Evolutionary conservation across 2,113 vertebrate species (phyloP).

Genomic region (Alligator sinensis): DNA sequence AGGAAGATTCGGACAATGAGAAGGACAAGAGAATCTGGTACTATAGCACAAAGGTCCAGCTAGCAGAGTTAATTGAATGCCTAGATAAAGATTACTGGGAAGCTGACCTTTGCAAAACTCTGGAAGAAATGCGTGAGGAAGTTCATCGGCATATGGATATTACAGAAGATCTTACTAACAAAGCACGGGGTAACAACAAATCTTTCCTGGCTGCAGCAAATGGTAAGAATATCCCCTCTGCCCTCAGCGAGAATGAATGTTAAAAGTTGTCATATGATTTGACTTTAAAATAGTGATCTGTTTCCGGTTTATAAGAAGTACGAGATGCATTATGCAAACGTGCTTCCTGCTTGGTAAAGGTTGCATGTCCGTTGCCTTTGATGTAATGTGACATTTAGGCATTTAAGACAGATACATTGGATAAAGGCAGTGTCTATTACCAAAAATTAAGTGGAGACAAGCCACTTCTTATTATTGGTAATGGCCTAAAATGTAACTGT

Average conservation of each 20-base stretch:
- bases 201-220: constrained; percentile 93
- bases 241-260: neutral
- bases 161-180: constrained; percentile 95
- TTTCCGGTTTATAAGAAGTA: too few relatives aligned
- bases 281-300: neutral
- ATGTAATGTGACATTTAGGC: too few relatives aligned
- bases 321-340: neutral
- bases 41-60: constrained; percentile 93
- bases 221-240: constrained; percentile 79
- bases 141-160: constrained; percentile 94
- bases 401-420: neutral
- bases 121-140: constrained; percentile 94
- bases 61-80: constrained; percentile 88
- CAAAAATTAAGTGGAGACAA: neutral
- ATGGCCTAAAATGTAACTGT: neutral
- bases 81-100: constrained; percentile 97
- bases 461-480: neutral
- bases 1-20: constrained; percentile 93
- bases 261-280: neutral
- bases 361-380: neutral
- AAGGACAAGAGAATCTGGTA: constrained; percentile 95
- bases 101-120: constrained; percentile 88
- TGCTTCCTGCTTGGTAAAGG: neutral
- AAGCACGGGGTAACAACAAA: constrained; percentile 91
- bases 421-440: neutral